Conservation (phyloP, 1,140 invertebrate genomes). For the Aplysia californica region DNA sequence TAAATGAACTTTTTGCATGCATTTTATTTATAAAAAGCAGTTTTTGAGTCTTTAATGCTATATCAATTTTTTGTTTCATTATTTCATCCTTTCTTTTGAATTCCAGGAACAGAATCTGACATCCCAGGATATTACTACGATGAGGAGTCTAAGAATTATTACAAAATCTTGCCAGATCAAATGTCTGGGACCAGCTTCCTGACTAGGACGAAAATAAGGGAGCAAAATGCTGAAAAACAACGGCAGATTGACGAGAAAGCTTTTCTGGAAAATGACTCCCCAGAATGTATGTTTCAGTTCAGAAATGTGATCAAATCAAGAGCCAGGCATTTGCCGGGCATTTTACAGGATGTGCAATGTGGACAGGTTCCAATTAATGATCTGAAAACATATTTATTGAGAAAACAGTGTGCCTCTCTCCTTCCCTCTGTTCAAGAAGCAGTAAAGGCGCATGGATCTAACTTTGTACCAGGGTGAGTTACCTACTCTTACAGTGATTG, state of each 20-base stretch:
- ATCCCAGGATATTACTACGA: slow-evolving; percentile 61
- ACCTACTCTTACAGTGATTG: too few species aligned
- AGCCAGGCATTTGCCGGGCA: not conserved
- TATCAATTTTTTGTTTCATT: too few species aligned
- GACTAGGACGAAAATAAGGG: slow-evolving; percentile 41
- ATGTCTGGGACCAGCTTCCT: slow-evolving; percentile 33
- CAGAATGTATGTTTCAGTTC: not conserved
- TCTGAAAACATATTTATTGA: not conserved
- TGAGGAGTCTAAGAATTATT: slow-evolving; percentile 49
- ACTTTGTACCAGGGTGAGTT: too few species aligned
- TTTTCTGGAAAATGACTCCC: not conserved
- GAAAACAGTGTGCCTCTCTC: not conserved
- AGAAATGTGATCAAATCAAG: not conserved
- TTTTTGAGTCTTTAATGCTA: too few species aligned
- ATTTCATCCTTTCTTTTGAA: too few species aligned
- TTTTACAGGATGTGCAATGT: slow-evolving; percentile 8
- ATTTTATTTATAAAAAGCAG: too few species aligned
- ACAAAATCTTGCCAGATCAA: slow-evolving; percentile 44
- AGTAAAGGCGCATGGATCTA: too few species aligned
- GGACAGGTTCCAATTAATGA: slow-evolving; percentile 5
- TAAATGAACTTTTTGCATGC: too few species aligned
- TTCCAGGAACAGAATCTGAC: too few species aligned
- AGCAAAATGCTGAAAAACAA: slow-evolving; percentile 43
- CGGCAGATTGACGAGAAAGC: slow-evolving; percentile 31
- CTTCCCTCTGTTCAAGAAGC: too few species aligned